Conservation (phyloP, 2,888 invertebrate species). For the Eristalis tenax region DNA sequence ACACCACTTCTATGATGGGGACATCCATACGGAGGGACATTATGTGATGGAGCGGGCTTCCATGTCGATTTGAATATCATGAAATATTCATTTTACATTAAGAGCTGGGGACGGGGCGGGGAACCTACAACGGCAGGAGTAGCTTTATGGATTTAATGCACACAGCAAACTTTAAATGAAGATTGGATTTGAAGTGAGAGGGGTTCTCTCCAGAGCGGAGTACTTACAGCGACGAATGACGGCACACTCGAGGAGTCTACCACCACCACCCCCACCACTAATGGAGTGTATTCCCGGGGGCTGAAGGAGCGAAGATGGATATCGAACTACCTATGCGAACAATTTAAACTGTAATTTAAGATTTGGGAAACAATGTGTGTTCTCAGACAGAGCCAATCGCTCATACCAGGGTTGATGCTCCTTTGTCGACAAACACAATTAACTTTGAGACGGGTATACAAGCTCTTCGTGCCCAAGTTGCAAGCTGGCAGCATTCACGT, state of each 20-base stretch:
- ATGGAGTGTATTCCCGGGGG: neutral
- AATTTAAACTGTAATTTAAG: slow-evolving; percentile 59
- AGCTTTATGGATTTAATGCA: slow-evolving; percentile 56
- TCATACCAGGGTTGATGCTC: neutral
- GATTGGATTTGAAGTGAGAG: slow-evolving; percentile 52
- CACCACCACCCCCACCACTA: neutral
- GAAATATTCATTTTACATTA: slow-evolving; percentile 69
- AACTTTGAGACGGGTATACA: slow-evolving; percentile 17
- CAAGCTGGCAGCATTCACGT: neutral
- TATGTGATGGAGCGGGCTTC: neutral
- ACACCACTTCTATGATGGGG: slow-evolving; percentile 27
- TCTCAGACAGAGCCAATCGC: neutral
- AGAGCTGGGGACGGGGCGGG: neutral
- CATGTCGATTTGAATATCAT: slow-evolving; percentile 69
- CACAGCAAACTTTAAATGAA: slow-evolving; percentile 48
- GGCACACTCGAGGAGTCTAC: neutral
- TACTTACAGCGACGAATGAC: neutral
- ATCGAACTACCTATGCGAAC: slow-evolving; percentile 43
- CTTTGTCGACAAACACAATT: slow-evolving; percentile 20
- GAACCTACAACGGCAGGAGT: slow-evolving; percentile 11
- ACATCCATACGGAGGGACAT: neutral
- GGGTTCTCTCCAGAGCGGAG: slow-evolving; percentile 7
- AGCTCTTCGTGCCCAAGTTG: neutral
- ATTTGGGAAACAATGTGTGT: slow-evolving; percentile 7
- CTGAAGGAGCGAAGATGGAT: slow-evolving; percentile 29